These are phyloP conservation scores for Oreocharis arfaki DNA, from an alignment of 2,113 vertebrate species.

Conservation along the genomic window DNA sequence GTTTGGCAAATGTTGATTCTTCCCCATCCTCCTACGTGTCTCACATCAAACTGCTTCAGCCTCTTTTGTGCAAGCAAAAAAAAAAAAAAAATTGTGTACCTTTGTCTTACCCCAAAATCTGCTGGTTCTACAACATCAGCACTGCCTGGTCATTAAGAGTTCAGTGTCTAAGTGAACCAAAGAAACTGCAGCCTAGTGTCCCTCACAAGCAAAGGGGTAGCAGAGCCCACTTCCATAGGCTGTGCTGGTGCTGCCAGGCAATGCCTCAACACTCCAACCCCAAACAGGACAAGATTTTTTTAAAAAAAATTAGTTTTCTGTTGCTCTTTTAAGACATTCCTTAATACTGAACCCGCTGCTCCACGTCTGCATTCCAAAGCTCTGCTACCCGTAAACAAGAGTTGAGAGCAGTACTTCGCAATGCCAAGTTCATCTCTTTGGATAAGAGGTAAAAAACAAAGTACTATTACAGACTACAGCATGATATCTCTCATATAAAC, in stretches of 20 bases:
- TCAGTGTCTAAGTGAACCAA: not conserved
- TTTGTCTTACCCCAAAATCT: not conserved
- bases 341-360: not conserved
- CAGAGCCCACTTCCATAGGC: rapidly evolving
- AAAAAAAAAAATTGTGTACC: not conserved
- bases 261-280: not conserved
- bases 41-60: not conserved
- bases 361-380: not conserved
- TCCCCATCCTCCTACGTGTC: not conserved
- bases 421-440: not conserved
- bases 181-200: not conserved
- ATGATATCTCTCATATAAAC: not conserved
- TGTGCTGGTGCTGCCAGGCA: rapidly evolving
- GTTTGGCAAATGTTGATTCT: not conserved
- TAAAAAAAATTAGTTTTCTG: not conserved
- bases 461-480: not conserved
- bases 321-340: not conserved
- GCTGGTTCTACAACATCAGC: not conserved
- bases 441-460: not conserved
- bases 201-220: no score
- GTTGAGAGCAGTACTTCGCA: not conserved
- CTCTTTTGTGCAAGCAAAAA: not conserved
- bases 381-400: not conserved
- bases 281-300: not conserved
- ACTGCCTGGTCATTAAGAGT: not conserved